Base-by-base conservation (phyloP, 2,888 invertebrate species). In the Petrolisthes cinctipes region DNA sequence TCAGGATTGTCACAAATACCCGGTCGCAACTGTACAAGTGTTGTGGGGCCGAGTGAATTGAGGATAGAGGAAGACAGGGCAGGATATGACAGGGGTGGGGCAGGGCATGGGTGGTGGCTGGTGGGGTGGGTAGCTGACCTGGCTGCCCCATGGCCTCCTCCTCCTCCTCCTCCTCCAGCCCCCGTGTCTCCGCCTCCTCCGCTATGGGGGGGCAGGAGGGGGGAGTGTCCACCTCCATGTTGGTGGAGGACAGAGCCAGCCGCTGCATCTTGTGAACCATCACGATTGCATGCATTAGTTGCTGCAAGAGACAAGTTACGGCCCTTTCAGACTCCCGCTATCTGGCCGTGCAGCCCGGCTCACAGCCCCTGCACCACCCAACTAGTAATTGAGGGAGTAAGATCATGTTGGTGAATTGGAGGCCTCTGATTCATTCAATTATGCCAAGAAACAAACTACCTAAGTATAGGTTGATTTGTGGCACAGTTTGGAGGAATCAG, bases 251-350 rank as follows among this genome's bases (percentile, higher is more conserved):
- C 85, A 93, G 92, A 90, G 93, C 92, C 92, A 93, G 91, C 91
- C 93, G 92, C 91, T 93, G 93, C 93, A 93, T 93, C 92, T 92
- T 93, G 92, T 93, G 93, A 91, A 93, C 93, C 93, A 93, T 93
- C 91, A 93, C 92, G 91, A 93, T 93, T 90, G 93, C 93, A 92
- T 93, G 93, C 93, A 93, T 93, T 92, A 93, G 91, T 93, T 93
- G 93, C 93, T 93, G 92, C 90, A 92, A 91, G 87, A 87, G 83
- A 87, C 83, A 87, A 87, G 87, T 83, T 87, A 87, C 87, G 83
- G 87, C 87, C 87, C 87, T 87, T 82, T 87, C 87, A 87, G 73
- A 87, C 68, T 87, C 82, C 83, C 37, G 4, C 11, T n/a, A 20
- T 71, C n/a, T 71, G 71, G 71, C 71, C 71, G 71, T 37, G 84